A percentile compares a stretch with the other conserved stretches of the same genome.
Conservation (phyloP, 2,797 vertebrate genomes). For the Rhynchotus rufescens region DNA sequence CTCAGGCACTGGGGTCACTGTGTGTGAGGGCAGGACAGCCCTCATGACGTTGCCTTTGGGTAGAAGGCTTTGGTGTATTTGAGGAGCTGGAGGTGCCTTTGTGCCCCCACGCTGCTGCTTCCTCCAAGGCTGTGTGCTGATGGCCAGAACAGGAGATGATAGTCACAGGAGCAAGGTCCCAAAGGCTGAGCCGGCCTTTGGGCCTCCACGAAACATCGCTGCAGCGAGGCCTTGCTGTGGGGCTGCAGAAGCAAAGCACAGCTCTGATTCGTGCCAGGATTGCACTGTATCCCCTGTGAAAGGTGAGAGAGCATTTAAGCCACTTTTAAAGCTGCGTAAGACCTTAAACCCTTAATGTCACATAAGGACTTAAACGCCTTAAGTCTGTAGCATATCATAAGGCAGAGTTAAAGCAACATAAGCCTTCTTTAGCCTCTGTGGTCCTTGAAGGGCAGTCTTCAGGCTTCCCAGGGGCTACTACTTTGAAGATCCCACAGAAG, state of each 20-base stretch:
- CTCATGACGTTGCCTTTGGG: neutral
- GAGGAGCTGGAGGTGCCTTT: neutral
- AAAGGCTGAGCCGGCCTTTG: rapidly evolving
- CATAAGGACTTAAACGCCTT: slow-evolving; percentile 33
- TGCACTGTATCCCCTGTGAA: neutral
- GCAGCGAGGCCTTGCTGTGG: rapidly evolving
- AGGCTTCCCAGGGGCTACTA: neutral
- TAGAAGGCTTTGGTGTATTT: neutral
- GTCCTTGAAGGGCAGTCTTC: neutral
- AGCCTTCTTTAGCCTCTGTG: neutral
- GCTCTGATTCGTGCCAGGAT: neutral
- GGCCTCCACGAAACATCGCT: neutral
- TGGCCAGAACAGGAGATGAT: neutral
- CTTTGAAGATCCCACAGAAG: neutral
- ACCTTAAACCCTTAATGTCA: slow-evolving; percentile 49
- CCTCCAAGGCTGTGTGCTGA: neutral
- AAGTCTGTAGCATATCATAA: neutral
- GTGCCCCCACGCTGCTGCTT: neutral
- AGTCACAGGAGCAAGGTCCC: rapidly evolving
- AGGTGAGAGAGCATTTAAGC: slow-evolving; percentile 7
- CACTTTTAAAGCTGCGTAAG: slow-evolving; percentile 29
- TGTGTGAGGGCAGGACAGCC: neutral
- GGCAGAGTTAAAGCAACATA: slow-evolving; percentile 10
- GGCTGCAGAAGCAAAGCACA: rapidly evolving
- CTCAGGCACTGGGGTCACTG: neutral